A percentile compares a stretch with the other conserved stretches of the same genome.
These are phyloP conservation scores for Pangasianodon hypophthalmus DNA, from an alignment of 2,113 vertebrate species.

Conservation along the genomic window DNA sequence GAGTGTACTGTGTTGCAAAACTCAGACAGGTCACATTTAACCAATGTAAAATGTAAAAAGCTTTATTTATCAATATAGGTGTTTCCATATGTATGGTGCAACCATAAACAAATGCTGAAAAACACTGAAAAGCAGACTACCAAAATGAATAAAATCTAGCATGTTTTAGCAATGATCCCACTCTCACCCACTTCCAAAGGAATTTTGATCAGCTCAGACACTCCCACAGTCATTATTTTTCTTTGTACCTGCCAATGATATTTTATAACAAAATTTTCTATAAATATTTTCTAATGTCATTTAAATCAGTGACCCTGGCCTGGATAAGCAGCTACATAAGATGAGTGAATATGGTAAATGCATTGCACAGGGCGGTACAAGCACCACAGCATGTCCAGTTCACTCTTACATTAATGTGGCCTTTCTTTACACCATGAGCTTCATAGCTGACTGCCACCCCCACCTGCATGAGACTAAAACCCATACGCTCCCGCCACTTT, in stretches of 20 bases:
- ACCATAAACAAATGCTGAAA: background rate
- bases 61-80: background rate
- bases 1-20: background rate
- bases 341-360: background rate
- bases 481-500: background rate
- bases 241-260: background rate
- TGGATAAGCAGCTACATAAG: background rate
- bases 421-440: background rate
- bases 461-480: too few species aligned
- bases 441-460: too few species aligned
- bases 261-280: background rate
- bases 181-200: background rate
- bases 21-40: background rate
- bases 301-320: background rate
- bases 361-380: background rate
- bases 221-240: background rate
- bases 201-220: background rate
- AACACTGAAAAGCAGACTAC: background rate
- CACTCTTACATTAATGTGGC: background rate
- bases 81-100: background rate
- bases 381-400: background rate
- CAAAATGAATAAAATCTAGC: too few species aligned
- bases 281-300: background rate
- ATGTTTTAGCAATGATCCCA: background rate
- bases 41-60: background rate